A percentile compares a stretch with the other conserved stretches of the same genome.
Conservation (phyloP, 2,888 invertebrate genomes). For the Nephrotoma appendiculata region DNA sequence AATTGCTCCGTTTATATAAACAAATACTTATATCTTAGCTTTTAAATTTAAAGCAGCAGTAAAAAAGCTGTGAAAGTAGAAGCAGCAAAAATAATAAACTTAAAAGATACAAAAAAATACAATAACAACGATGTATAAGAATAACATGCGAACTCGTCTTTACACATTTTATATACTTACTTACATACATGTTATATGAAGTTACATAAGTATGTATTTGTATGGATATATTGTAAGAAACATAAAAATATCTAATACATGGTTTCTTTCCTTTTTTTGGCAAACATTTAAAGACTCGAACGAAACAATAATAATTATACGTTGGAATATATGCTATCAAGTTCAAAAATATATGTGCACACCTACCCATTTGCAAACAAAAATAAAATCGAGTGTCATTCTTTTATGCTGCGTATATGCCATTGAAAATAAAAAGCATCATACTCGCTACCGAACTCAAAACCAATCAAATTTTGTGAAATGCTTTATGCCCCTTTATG, state of each 20-base stretch:
- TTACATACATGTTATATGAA: neutral
- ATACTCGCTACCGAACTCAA: too few species aligned
- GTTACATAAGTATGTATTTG: too few species aligned
- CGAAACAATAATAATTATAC: neutral
- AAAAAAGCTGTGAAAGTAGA: neutral
- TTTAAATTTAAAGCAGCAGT: neutral
- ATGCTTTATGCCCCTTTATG: too few species aligned
- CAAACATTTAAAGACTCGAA: neutral
- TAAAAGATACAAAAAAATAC: neutral
- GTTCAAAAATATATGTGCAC: too few species aligned
- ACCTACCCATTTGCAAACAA: too few species aligned
- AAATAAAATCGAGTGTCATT: too few species aligned
- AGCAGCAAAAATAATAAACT: neutral
- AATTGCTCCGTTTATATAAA: neutral
- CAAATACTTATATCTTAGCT: neutral
- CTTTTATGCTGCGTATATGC: too few species aligned
- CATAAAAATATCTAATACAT: neutral
- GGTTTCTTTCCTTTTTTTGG: neutral
- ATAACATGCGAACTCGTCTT: neutral
- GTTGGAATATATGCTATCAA: neutral
- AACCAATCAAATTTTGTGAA: too few species aligned
- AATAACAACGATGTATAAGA: neutral
- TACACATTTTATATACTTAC: neutral
- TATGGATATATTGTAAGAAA: neutral
- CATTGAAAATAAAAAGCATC: too few species aligned